Evolutionary conservation across 2,113 vertebrate species (phyloP), one percentile per base, ranked within the genome.

Genomic region (Amblyopsis rosae): DNA sequence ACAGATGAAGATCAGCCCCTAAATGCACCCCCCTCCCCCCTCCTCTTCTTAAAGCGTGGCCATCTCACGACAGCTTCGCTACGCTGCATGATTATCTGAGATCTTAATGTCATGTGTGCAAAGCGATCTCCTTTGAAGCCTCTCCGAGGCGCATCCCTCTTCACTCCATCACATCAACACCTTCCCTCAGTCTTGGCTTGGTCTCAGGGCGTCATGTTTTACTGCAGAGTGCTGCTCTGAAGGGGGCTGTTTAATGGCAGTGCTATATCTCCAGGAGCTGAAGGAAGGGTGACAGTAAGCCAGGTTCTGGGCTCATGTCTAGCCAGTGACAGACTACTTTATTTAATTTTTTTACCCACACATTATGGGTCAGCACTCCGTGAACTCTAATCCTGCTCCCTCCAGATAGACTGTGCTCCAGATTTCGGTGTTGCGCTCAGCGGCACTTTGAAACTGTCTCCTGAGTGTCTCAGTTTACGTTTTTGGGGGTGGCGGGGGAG

Each of bases 41-140:
- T 47, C 41, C 32, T 69, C 63, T 54, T 60, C 55, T 15, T 77
- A 86, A 82, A 83, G 64, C 70, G 69, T 26, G 67, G 56, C 58
- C 12, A 59, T 81, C 65, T 86, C 70, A 35, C 78, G 65, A 80
- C 82, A 79, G 83, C 68, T 81, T 69, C 55, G 84, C 76, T 83
- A 74, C 67, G 79, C 75, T 75, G 76, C 82, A 80, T 76, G 82
- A 87, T 89, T 88, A 89, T 89, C 86, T 77, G 83, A 86, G 82
- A 85, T 90, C 85, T 89, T 88, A 84, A 88, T 91, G 89, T 91
- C 85, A 88, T 77, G 84, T 85, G 85, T 88, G 84, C 81, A 86
- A 89, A 82, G 75, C 9, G 83, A 88, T 87, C 83, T 74, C 60
- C 87, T 90, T 92, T 89, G 85, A 89, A 89, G 87, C 80, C 62